Percentiles rank a stretch among this genome's conserved stretches.
phyloP scores from a whole-genome alignment of 2,888 invertebrate species.

The Balanococcus diminutus region DNA sequence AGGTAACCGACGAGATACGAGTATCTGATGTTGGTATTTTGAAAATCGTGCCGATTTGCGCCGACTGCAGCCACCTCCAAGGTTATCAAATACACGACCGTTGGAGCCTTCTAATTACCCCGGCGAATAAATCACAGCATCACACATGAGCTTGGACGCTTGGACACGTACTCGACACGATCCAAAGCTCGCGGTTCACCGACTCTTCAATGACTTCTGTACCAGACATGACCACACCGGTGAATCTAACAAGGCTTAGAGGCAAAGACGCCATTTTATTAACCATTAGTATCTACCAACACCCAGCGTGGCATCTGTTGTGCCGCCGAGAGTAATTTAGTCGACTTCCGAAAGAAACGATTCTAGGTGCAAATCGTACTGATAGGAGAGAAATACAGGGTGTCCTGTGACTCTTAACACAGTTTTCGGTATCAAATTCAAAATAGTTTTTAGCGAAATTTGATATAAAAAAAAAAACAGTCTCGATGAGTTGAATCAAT shows the following conservation, averaged over 20 bases:
- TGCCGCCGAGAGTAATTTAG: not conserved
- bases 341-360: conserved; percentile 13
- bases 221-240: not conserved
- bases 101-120: not conserved
- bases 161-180: not conserved
- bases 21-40: too few relatives aligned
- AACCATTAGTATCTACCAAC: conserved; percentile 25
- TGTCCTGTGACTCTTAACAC: too few relatives aligned
- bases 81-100: conserved; percentile 1
- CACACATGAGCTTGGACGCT: not conserved
- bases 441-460: too few relatives aligned
- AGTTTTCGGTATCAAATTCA: too few relatives aligned
- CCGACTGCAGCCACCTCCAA: not conserved
- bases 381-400: too few relatives aligned
- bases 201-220: not conserved
- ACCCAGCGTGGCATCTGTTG: conserved; percentile 8
- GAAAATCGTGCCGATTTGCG: not conserved
- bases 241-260: not conserved
- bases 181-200: not conserved
- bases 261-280: conserved; percentile 7
- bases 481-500: too few relatives aligned
- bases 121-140: not conserved
- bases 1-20: not conserved
- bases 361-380: too few relatives aligned
- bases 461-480: too few relatives aligned